Evolutionary conservation across 2,888 invertebrate genomes (phyloP).

Genomic region (Heliconius sara): DNA sequence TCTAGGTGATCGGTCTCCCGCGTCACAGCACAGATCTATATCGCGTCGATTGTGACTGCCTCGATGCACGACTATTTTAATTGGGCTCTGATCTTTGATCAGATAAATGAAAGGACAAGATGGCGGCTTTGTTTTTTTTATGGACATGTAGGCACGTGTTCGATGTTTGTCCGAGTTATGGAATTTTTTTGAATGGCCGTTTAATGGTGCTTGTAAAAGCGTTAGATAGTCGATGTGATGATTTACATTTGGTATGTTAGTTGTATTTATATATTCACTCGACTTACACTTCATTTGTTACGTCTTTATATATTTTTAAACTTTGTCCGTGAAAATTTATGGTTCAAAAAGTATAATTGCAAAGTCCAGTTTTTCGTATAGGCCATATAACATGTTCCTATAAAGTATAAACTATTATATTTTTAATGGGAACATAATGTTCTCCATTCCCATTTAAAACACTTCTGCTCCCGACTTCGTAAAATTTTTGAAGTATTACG

Average conservation of each 20-base stretch:
- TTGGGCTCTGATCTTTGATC: constrained; percentile 77
- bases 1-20: constrained; percentile 77
- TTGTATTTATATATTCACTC: not conserved
- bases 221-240: constrained; percentile 37
- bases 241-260: not conserved
- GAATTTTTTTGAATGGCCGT: constrained; percentile 52
- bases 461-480: no score
- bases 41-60: constrained; percentile 78
- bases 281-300: not conserved
- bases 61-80: constrained; percentile 83
- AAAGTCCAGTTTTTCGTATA: no score
- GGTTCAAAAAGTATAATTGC: not conserved
- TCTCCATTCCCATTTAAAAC: no score
- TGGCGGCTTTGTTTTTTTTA: constrained; percentile 70
- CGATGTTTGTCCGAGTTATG: constrained; percentile 58
- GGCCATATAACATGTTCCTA: no score
- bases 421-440: no score
- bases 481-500: no score
- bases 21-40: constrained; percentile 74
- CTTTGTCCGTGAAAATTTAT: not conserved
- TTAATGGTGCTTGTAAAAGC: constrained; percentile 48
- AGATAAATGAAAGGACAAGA: constrained; percentile 73
- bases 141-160: constrained; percentile 71
- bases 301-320: not conserved
- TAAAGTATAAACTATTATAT: no score